Evolutionary conservation across 2,888 invertebrate species (phyloP).

Genomic region (Polyploca ridens): DNA sequence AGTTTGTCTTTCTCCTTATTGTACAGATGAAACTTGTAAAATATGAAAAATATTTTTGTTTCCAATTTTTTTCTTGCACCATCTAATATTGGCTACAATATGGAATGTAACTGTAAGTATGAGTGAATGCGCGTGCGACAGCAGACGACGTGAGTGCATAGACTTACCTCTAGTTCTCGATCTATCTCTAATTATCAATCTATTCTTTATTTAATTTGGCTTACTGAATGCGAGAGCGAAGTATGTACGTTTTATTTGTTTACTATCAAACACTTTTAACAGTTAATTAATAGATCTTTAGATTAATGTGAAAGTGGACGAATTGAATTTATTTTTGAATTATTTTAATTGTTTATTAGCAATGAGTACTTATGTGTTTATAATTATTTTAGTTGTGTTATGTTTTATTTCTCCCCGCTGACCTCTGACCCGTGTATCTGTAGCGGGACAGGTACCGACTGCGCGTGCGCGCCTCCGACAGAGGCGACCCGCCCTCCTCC

Average conservation of each 20-base stretch:
- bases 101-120: conserved; percentile 88
- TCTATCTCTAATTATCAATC: conserved; percentile 56
- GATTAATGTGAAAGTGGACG: conserved; percentile 67
- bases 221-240: conserved; percentile 74
- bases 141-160: conserved; percentile 65
- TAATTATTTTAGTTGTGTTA: conserved; percentile 81
- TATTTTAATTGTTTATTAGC: conserved; percentile 79
- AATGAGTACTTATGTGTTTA: conserved; percentile 79
- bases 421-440: conserved; percentile 90
- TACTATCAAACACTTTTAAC: conserved; percentile 36
- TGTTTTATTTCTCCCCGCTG: conserved; percentile 87
- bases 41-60: conserved; percentile 85
- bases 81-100: conserved; percentile 86
- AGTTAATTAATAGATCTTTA: conserved; percentile 38
- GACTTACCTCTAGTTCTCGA: conserved; percentile 22
- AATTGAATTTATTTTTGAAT: conserved; percentile 68
- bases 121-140: conserved; percentile 65
- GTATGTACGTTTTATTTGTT: conserved; percentile 55
- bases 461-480: conserved; percentile 98
- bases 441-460: conserved; percentile 98
- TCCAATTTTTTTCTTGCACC: conserved; percentile 88
- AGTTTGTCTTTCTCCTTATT: conserved; percentile 80
- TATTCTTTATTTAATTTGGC: conserved; percentile 76
- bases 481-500: conserved; percentile 95
- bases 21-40: conserved; percentile 82